phyloP scores from a whole-genome alignment of 2,113 vertebrate species.

The Illadopsis cleaveri region DNA sequence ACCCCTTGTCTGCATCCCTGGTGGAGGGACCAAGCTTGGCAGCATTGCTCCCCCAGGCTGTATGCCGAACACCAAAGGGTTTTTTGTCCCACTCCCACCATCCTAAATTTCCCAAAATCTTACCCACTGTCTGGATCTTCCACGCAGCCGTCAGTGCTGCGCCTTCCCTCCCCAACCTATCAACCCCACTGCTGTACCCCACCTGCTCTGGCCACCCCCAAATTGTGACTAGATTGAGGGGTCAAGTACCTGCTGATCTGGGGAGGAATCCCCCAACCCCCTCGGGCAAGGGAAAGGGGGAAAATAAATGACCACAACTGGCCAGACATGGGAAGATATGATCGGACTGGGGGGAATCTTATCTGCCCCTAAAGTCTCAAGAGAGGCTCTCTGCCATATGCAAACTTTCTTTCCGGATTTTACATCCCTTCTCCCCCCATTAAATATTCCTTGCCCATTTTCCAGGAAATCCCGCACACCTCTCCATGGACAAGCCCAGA shows the following conservation, averaged over 20 bases:
- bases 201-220: background rate
- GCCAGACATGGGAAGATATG: background rate
- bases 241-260: background rate
- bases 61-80: background rate
- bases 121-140: background rate
- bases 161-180: background rate
- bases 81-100: background rate
- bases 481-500: background rate
- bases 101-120: background rate
- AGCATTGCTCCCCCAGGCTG: background rate
- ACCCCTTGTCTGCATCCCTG: background rate
- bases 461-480: background rate
- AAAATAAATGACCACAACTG: background rate
- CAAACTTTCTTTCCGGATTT: background rate
- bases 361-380: background rate
- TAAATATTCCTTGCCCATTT: background rate
- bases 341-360: background rate
- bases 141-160: rapidly evolving
- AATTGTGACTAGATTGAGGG: background rate
- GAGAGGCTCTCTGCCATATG: background rate
- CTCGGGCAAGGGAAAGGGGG: background rate
- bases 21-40: background rate
- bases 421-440: too few relatives aligned
- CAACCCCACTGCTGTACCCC: background rate
- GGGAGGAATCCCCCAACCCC: background rate